Conservation (phyloP, 30 jellyfish, hydroid and myxozoan genomes). For the Aurelia aurita region DNA sequence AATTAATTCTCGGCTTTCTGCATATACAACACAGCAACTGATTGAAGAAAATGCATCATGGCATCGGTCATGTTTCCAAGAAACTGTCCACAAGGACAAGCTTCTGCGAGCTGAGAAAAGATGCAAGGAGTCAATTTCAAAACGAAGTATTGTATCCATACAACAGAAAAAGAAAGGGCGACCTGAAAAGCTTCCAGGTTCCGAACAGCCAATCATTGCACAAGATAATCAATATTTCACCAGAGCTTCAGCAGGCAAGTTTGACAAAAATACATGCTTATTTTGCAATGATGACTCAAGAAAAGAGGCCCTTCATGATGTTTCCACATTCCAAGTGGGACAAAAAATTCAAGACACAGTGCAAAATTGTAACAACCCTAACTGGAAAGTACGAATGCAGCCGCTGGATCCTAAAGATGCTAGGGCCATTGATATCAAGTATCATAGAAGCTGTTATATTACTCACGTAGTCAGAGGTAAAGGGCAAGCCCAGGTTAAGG, state of each 20-base stretch:
- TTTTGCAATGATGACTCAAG: background rate
- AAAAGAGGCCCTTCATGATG: slow-evolving; percentile 2
- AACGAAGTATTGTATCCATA: background rate
- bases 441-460: slow-evolving; percentile 7
- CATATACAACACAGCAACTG: background rate
- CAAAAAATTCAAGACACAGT: background rate
- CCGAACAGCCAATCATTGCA: slow-evolving; percentile 3
- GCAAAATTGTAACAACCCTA: slow-evolving; percentile 11
- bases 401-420: slow-evolving; percentile 21
- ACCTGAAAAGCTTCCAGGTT: background rate
- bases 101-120: background rate
- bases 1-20: background rate
- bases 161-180: slow-evolving; percentile 4
- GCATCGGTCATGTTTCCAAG: slow-evolving; percentile 1
- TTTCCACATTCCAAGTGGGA: background rate
- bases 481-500: slow-evolving; percentile 16
- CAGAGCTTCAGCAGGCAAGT: background rate
- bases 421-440: slow-evolving; percentile 26
- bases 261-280: background rate
- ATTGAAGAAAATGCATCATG: background rate
- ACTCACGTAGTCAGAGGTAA: slow-evolving; percentile 17
- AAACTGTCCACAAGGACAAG: background rate
- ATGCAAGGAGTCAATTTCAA: background rate
- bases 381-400: slow-evolving; percentile 20
- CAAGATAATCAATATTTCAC: background rate